Evolutionary conservation across 2,797 vertebrate species (phyloP).

Genomic region (Pipistrellus kuhlii): DNA sequence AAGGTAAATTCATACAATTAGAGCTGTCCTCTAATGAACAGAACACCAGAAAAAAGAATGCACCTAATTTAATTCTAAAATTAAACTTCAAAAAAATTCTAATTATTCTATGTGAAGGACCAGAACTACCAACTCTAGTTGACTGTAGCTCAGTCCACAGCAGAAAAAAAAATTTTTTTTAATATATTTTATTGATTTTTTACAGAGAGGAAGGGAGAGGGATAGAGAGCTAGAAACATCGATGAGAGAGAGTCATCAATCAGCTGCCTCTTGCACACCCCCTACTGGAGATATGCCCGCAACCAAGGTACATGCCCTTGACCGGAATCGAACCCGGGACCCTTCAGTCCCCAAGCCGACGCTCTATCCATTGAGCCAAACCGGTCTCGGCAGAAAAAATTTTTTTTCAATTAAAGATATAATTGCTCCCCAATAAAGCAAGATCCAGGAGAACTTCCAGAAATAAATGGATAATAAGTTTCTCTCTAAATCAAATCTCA

Average conservation of each 20-base stretch:
- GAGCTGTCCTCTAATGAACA: background rate
- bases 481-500: conserved; percentile 56
- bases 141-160: background rate
- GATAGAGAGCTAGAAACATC: no score
- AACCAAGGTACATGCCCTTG: no score
- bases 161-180: background rate
- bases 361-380: no score
- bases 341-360: no score
- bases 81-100: background rate
- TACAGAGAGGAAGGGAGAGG: no score
- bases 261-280: no score
- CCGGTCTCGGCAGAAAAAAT: no score
- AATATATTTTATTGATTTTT: no score
- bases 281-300: no score
- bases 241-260: no score
- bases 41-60: background rate
- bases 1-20: conserved; percentile 47
- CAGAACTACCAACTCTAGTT: background rate
- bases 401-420: conserved; percentile 29
- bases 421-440: conserved; percentile 22
- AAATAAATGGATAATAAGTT: background rate
- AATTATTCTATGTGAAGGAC: background rate
- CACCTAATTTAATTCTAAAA: background rate
- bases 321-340: no score
- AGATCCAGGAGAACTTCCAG: background rate